These are phyloP conservation scores for Biston stratarius DNA, from an alignment of 2,888 invertebrate genomes.

Conservation along the genomic window DNA sequence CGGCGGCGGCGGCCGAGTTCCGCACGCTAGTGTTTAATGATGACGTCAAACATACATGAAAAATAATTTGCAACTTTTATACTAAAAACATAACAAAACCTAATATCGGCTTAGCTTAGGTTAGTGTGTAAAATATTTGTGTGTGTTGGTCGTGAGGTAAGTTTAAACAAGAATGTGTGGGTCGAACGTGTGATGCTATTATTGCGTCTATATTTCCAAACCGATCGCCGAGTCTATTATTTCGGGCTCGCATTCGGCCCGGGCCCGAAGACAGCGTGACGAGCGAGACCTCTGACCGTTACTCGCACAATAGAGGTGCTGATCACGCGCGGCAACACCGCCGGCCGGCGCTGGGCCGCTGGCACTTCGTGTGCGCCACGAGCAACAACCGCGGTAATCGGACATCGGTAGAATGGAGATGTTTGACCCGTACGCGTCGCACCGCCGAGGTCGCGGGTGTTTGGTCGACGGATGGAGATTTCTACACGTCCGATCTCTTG, in stretches of 20 bases:
- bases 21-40: slow-evolving; percentile 32
- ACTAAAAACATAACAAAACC: no score
- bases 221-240: background rate
- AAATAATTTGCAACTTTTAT: no score
- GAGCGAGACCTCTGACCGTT: slow-evolving; percentile 37
- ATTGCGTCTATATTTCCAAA: background rate
- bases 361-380: background rate
- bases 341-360: background rate
- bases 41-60: no score
- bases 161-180: background rate
- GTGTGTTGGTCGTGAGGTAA: no score
- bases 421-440: background rate
- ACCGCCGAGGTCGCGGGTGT: slow-evolving; percentile 11
- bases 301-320: slow-evolving; percentile 55
- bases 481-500: slow-evolving; percentile 14
- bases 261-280: slow-evolving; percentile 17
- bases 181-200: background rate
- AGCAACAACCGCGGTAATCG: slow-evolving; percentile 13
- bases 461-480: slow-evolving; percentile 16
- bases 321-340: slow-evolving; percentile 51
- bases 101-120: no score
- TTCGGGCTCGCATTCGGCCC: background rate
- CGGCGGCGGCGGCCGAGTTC: slow-evolving; percentile 32
- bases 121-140: no score
- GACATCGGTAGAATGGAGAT: background rate